Conservation (phyloP, 1,140 invertebrate species). For the Trichogramma pretiosum region DNA sequence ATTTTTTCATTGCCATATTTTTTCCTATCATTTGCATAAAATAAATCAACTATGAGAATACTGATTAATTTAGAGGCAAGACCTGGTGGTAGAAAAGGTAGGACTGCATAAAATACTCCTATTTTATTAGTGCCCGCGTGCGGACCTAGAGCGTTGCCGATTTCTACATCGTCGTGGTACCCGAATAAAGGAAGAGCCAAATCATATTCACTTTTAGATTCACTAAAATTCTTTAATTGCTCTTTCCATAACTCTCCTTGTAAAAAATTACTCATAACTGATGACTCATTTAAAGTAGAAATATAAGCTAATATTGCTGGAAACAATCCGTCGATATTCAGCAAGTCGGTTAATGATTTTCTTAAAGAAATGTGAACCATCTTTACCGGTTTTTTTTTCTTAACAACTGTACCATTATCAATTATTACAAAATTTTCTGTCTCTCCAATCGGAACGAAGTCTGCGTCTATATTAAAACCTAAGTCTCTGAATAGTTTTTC, state of each 20-base stretch:
- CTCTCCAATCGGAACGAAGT: background rate
- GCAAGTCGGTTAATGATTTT: no score
- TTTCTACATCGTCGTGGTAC: constrained; percentile 1
- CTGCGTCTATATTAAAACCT: background rate
- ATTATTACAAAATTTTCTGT: no score
- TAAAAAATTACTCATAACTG: constrained; percentile 7
- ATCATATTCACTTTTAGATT: no score
- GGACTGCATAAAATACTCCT: background rate
- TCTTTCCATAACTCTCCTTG: no score
- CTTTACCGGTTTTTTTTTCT: background rate
- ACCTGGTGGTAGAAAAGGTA: background rate
- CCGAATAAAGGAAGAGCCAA: constrained; percentile 18
- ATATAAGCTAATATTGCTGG: background rate
- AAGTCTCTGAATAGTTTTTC: background rate
- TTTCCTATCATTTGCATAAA: background rate
- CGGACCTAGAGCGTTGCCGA: background rate
- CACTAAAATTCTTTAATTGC: constrained; percentile 4
- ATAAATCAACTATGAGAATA: background rate
- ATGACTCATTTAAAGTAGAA: background rate
- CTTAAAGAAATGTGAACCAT: background rate
- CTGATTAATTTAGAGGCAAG: background rate
- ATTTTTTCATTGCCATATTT: background rate
- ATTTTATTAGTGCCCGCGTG: background rate
- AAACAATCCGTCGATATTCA: constrained; percentile 6
- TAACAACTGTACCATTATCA: no score